A percentile compares a stretch with the other conserved stretches of the same genome.
Conservation (phyloP, 2,113 vertebrate species). For the Kryptolebias marmoratus region DNA sequence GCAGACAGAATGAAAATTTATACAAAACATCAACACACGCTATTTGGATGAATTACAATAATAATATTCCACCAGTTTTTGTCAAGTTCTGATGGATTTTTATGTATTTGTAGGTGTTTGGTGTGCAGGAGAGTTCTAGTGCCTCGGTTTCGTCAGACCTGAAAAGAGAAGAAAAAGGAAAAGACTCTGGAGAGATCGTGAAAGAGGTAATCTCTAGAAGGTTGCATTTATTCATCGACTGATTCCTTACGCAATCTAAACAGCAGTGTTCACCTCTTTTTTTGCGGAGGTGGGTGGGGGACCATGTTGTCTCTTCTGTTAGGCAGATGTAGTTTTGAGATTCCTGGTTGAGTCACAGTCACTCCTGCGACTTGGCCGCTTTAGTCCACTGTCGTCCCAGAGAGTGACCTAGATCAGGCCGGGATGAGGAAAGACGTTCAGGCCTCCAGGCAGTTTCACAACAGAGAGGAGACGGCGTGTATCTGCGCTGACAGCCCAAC, state of each 20-base stretch:
- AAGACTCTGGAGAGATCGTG: constrained; percentile 77
- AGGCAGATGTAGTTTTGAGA: background rate
- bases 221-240: background rate
- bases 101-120: constrained; percentile 86
- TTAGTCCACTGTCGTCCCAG: constrained; percentile 28
- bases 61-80: background rate
- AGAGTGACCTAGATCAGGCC: constrained; percentile 70
- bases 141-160: constrained; percentile 44
- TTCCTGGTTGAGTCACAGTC: constrained; percentile 27
- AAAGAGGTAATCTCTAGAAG: constrained; percentile 83
- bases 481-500: constrained; percentile 15
- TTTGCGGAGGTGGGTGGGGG: too few species aligned
- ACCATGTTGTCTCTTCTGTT: background rate
- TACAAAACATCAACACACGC: background rate
- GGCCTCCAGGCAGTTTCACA: constrained; percentile 55
- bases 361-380: constrained; percentile 39
- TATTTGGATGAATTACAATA: background rate
- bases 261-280: background rate
- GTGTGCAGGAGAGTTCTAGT: constrained; percentile 87
- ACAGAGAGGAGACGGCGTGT: constrained; percentile 7
- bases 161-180: constrained; percentile 75
- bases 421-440: constrained; percentile 48
- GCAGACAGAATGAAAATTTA: background rate
- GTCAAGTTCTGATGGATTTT: background rate
- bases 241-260: background rate